Base-by-base conservation (phyloP, 2,797 vertebrate genomes). In the Acanthopagrus latus region DNA sequence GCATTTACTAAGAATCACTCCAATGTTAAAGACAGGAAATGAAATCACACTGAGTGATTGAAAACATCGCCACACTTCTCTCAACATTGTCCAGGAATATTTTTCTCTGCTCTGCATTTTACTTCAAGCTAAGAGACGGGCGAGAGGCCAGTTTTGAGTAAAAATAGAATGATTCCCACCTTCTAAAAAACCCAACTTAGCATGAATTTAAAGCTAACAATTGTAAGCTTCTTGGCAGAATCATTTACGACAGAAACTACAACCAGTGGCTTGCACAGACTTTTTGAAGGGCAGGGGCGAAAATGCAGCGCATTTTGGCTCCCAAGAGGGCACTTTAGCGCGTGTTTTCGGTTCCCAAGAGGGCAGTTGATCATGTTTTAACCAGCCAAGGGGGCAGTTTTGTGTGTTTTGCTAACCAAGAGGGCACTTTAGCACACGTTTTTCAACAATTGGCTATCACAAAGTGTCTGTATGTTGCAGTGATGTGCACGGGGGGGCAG, bases 1-100 rank as follows among this genome's bases (percentile, higher is more conserved):
- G 18, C 21, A 58, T 76, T 82, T 65, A 20, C 46, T 74, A 62
- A 51, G 33, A 60, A 52, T 52, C 48, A 70, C 55, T 73, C 16
- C 56, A 44, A 43, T 10, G 20, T 10, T 18, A 56, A 47, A 51
- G 51, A 67, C 18, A 57, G 21, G 43, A 44, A 3, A 23, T 59
- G 7, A 21, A 74, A 54, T 72, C 69, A 50, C 13, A 3, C 47
- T 62, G 7, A 7, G 46, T 63, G 54, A 75, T 43, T 69, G 41
- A 60, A 69, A 64, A 43, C 27, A 33, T 52, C 44, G 25, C 59
- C 41, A 41, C 25, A 54, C 25, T 67, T 48, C 62, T 25, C 29
- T 52, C 20, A 43, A 4, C 59, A 10, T 44, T 7, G 14, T 29
- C 14, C 20, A 56, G 60, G 73, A 51, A 52, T 47, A n/a, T 69